A percentile compares a stretch with the other conserved stretches of the same genome.
phyloP scores from a whole-genome alignment of 2,888 invertebrate genomes.

The Dryobota labecula region DNA sequence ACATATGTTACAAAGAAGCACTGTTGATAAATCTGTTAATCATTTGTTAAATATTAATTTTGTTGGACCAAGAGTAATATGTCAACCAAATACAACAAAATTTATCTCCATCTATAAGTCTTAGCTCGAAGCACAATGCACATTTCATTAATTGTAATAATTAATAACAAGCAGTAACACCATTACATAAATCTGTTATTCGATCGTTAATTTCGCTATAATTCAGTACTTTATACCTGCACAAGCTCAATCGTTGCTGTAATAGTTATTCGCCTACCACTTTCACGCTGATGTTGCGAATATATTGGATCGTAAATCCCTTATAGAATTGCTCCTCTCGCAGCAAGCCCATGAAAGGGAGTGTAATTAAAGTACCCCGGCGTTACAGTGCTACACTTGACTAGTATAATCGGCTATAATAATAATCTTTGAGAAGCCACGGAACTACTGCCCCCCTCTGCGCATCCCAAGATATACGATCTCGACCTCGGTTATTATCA shows the following conservation, averaged over 20 bases:
- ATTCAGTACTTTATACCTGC: conserved; percentile 51
- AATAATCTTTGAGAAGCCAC: conserved; percentile 52
- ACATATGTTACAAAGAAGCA: background rate
- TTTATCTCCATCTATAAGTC: background rate
- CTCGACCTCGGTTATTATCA: conserved; percentile 34
- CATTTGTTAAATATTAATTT: background rate
- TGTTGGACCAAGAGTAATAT: background rate
- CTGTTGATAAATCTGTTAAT: background rate
- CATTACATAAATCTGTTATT: conserved; percentile 50
- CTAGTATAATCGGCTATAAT: conserved; percentile 56
- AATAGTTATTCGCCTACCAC: conserved; percentile 61
- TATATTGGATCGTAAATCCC: conserved; percentile 69
- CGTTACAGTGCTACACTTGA: conserved; percentile 57
- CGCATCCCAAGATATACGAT: conserved; percentile 39
- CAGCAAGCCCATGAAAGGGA: conserved; percentile 55
- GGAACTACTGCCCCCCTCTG: conserved; percentile 52
- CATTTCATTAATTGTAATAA: conserved; percentile 22
- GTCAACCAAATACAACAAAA: background rate
- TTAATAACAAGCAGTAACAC: conserved; percentile 38
- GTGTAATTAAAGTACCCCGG: conserved; percentile 64
- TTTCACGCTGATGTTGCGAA: conserved; percentile 62
- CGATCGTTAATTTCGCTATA: conserved; percentile 47
- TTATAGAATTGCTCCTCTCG: conserved; percentile 64
- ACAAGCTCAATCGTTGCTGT: conserved; percentile 44
- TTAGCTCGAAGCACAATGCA: background rate